Conservation (phyloP, 2,113 vertebrate genomes). For the Sinocyclocheilus rhinocerous region DNA sequence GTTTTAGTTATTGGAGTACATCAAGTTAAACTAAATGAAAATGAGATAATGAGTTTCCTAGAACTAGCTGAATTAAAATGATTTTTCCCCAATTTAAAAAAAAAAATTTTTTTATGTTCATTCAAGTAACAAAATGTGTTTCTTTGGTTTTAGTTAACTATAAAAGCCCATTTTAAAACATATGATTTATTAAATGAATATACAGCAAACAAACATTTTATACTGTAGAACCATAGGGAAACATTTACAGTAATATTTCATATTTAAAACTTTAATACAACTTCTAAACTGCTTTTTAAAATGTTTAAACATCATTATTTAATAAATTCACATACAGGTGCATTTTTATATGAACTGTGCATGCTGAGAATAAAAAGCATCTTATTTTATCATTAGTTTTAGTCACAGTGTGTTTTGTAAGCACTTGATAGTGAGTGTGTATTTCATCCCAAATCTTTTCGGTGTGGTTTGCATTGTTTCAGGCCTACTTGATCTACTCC, state of each 20-base stretch:
- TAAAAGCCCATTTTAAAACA: not conserved
- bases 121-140: not conserved
- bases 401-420: not conserved
- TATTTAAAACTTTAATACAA: not conserved
- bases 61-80: not conserved
- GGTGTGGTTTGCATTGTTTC: slow-evolving; percentile 46
- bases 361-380: not conserved
- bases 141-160: not conserved
- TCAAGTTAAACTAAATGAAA: not conserved
- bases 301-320: not conserved
- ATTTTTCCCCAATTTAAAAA: no score
- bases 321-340: not conserved
- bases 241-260: not conserved
- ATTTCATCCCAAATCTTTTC: slow-evolving; percentile 14
- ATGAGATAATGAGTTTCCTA: not conserved
- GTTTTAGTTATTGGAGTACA: not conserved
- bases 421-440: not conserved
- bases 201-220: no score
- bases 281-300: not conserved
- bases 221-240: not conserved
- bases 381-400: not conserved
- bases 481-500: slow-evolving; percentile 99
- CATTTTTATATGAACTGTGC: slow-evolving; percentile 8
- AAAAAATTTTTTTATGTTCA: no score
- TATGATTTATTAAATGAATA: not conserved